Percentiles rank a stretch among this genome's conserved stretches.
Evolutionary conservation across 30 jellyfish, hydroid and myxozoan species (phyloP).

Genomic region (Euphysa ruthae): DNA sequence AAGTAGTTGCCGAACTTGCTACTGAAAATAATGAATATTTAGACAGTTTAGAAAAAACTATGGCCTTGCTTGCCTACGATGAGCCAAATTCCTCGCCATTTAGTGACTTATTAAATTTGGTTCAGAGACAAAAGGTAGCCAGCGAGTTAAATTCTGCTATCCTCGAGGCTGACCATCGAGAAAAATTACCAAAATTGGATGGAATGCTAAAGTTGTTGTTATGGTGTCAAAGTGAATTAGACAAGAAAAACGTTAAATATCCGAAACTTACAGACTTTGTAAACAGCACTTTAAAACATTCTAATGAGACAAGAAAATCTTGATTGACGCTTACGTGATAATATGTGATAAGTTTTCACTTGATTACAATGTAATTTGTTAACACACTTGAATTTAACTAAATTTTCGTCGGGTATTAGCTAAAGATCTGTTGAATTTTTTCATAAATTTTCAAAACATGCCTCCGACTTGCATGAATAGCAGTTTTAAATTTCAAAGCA

Average conservation of each 20-base stretch:
- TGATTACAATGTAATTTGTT: no score
- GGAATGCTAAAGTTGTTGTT: constrained; percentile 58
- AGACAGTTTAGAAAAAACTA: constrained; percentile 74
- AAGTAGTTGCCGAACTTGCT: constrained; percentile 83
- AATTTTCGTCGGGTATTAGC: no score
- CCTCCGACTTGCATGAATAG: no score
- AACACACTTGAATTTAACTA: no score
- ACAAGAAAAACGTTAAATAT: constrained; percentile 63
- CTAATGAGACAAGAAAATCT: constrained; percentile 7
- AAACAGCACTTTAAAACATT: constrained; percentile 44
- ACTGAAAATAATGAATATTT: constrained; percentile 51
- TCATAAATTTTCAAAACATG: no score
- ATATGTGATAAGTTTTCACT: no score
- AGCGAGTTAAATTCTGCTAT: constrained; percentile 93
- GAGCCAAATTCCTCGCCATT: constrained; percentile 82
- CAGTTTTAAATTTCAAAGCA: no score
- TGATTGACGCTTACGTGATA: neutral
- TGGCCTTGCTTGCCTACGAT: constrained; percentile 88
- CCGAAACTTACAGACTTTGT: constrained; percentile 84
- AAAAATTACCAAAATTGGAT: constrained; percentile 69
- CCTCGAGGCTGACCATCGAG: constrained; percentile 85
- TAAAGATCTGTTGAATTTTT: no score
- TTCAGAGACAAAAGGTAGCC: constrained; percentile 84
- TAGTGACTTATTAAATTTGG: constrained; percentile 62
- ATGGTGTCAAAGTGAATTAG: constrained; percentile 83